phyloP scores from a whole-genome alignment of 2,113 vertebrate genomes.

The Oxygymnocypris stewartii region DNA sequence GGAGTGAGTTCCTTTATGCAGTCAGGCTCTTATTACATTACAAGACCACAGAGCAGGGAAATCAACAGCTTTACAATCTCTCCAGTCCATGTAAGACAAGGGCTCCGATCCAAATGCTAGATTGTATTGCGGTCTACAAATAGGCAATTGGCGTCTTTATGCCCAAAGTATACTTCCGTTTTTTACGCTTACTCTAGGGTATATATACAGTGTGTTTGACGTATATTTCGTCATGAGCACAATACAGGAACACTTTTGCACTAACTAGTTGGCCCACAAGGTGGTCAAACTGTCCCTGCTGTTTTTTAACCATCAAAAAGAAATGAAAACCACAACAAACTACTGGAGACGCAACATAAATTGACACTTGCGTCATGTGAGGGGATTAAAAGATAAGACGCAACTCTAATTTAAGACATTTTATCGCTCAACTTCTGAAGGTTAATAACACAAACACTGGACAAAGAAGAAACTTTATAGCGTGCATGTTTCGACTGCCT shows the following conservation, averaged over 20 bases:
- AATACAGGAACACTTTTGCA: background rate
- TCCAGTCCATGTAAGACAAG: background rate
- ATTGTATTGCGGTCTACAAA: background rate
- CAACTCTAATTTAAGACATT: background rate
- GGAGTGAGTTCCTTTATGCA: constrained; percentile 13
- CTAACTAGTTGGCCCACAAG: background rate
- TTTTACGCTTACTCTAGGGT: too few species aligned
- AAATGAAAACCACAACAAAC: background rate
- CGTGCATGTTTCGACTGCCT: background rate
- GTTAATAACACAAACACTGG: background rate
- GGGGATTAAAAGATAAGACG: background rate
- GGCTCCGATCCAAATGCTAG: background rate
- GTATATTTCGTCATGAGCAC: too few species aligned
- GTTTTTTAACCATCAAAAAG: background rate
- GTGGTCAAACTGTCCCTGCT: background rate
- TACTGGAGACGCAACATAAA: background rate
- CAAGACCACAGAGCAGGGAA: constrained; percentile 21
- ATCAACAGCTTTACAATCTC: constrained; percentile 2
- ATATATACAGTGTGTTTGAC: too few species aligned
- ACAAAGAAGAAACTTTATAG: background rate
- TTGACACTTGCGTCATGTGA: background rate
- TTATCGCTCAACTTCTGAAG: background rate
- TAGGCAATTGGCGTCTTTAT: background rate
- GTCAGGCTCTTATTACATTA: constrained; percentile 39
- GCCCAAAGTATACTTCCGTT: too few species aligned